These are phyloP conservation scores for Eulacestoma nigropectus DNA, from an alignment of 2,113 vertebrate species.

Conservation along the genomic window DNA sequence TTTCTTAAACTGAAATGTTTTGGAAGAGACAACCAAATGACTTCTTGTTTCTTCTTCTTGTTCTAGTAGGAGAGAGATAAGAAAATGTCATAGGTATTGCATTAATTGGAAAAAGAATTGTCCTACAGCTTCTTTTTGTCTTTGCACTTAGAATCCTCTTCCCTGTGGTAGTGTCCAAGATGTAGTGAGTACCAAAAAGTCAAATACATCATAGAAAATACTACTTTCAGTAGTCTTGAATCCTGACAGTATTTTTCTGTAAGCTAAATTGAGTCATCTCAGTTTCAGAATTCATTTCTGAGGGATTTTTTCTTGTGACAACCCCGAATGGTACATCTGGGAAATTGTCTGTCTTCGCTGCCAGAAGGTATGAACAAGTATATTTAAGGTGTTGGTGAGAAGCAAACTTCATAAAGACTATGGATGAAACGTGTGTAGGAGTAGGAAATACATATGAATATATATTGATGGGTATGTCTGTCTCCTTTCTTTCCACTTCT, in stretches of 20 bases:
- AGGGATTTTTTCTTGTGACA: background rate
- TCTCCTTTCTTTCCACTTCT: background rate
- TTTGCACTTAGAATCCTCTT: background rate
- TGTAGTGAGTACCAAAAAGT: background rate
- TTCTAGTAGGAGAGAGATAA: background rate
- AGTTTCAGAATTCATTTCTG: background rate
- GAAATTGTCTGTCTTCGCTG: background rate
- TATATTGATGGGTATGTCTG: background rate
- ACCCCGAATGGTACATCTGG: background rate
- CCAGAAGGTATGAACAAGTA: background rate
- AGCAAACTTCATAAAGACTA: background rate
- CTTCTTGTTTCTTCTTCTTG: background rate
- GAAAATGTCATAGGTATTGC: background rate
- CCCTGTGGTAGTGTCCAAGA: background rate
- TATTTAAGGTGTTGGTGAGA: background rate
- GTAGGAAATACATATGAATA: background rate
- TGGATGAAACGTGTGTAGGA: background rate
- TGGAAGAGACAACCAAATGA: background rate
- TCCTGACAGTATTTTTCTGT: background rate
- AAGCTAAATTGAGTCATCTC: background rate
- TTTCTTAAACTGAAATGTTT: background rate
- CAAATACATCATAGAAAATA: background rate
- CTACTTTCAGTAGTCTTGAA: background rate
- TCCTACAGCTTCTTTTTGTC: background rate
- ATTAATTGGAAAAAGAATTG: background rate